phyloP scores from a whole-genome alignment of 37 sponge, comb jelly and placozoan genomes.

The Hormiphora californensis region DNA sequence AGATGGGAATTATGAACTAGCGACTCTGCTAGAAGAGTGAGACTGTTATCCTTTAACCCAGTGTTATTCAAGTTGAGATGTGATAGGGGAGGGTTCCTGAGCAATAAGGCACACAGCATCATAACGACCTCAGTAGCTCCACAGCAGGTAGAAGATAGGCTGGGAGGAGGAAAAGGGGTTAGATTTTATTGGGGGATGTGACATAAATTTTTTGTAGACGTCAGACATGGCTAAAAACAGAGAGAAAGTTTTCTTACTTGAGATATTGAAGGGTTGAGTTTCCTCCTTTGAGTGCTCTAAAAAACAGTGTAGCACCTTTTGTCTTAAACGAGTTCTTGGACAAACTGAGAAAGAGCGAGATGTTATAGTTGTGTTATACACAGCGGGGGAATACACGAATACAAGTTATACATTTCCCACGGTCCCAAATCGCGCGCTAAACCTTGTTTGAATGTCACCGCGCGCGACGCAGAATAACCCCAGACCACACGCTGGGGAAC shows the following conservation, averaged over 20 bases:
- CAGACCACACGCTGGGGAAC: too few relatives aligned
- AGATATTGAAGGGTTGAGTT: too few relatives aligned
- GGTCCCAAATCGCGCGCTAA: too few relatives aligned
- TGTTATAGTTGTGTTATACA: background rate
- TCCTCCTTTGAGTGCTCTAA: constrained; percentile 19
- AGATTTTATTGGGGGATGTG: too few relatives aligned
- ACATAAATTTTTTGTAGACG: too few relatives aligned
- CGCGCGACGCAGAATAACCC: background rate
- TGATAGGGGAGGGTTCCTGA: background rate
- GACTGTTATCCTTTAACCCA: background rate
- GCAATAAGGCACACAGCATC: background rate
- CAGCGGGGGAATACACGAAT: background rate
- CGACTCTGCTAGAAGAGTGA: background rate
- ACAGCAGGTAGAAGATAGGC: background rate
- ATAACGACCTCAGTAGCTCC: background rate
- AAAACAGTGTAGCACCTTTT: constrained; percentile 10
- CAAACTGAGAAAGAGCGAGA: background rate
- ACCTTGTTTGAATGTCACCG: background rate
- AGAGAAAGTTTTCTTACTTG: too few relatives aligned
- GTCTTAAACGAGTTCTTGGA: background rate
- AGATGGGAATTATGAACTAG: constrained; percentile 4
- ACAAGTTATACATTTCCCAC: too few relatives aligned
- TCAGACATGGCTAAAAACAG: too few relatives aligned
- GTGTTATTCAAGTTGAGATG: constrained; percentile 4
- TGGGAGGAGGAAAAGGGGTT: background rate